phyloP scores from a whole-genome alignment of 2,113 vertebrate species.

The Bos javanicus region DNA sequence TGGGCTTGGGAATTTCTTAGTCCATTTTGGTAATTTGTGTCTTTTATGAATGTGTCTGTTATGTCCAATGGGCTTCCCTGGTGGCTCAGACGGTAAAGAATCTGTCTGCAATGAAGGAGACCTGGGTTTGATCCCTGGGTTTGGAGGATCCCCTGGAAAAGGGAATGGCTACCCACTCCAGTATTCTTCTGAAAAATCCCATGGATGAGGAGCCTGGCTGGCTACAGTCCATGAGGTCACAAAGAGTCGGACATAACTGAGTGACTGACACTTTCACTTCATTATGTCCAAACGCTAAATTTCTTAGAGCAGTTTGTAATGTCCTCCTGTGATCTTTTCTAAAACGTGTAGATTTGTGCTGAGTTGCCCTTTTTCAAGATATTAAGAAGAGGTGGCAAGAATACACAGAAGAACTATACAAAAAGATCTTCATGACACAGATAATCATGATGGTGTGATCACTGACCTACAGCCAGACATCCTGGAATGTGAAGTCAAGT shows the following conservation, averaged over 20 bases:
- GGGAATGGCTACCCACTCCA: neutral
- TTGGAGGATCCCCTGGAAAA: neutral
- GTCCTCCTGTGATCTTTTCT: neutral
- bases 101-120: neutral
- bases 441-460: no score
- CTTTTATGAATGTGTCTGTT: neutral
- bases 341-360: neutral
- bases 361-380: neutral
- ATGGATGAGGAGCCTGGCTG: fast-evolving
- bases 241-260: neutral
- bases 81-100: neutral
- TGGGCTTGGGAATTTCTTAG: neutral
- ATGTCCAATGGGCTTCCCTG: neutral
- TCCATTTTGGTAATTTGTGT: neutral
- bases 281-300: neutral
- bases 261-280: neutral
- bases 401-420: no score
- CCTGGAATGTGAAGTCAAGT: no score
- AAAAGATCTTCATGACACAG: no score
- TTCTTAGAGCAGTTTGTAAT: neutral
- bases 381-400: no score
- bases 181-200: neutral
- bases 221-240: neutral
- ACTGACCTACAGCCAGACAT: no score
- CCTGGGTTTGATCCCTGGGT: neutral